Evolutionary conservation across 2,888 invertebrate species (phyloP).

Genomic region (Agrochola macilenta): DNA sequence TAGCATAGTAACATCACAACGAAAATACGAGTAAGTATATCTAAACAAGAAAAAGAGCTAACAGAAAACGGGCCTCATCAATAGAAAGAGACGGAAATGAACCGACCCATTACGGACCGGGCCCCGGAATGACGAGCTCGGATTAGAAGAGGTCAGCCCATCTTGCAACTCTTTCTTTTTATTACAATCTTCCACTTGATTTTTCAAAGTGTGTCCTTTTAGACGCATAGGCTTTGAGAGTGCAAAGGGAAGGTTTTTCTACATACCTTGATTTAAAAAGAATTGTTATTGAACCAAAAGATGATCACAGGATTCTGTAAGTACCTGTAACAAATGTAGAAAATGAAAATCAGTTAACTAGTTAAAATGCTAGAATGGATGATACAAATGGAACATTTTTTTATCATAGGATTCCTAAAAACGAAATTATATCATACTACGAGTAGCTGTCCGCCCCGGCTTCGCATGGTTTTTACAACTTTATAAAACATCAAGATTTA

Average conservation of each 20-base stretch:
- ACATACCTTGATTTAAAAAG: slow-evolving; percentile 32
- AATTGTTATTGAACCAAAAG: background rate
- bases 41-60: slow-evolving; percentile 17
- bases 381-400: background rate
- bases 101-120: slow-evolving; percentile 48
- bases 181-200: slow-evolving; percentile 48
- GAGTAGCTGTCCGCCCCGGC: no score
- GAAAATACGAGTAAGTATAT: slow-evolving; percentile 26
- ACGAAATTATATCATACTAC: background rate
- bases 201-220: slow-evolving; percentile 27
- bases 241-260: slow-evolving; percentile 2
- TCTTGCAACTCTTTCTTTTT: slow-evolving; percentile 45
- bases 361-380: background rate
- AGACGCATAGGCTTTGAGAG: slow-evolving; percentile 13
- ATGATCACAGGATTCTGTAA: slow-evolving; percentile 21
- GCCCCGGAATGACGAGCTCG: slow-evolving; percentile 22
- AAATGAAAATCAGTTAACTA: slow-evolving; percentile 8
- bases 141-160: slow-evolving; percentile 45
- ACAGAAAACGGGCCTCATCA: slow-evolving; percentile 41
- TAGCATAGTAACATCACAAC: slow-evolving; percentile 7
- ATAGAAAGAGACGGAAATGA: slow-evolving; percentile 55
- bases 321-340: slow-evolving; percentile 42
- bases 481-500: no score
- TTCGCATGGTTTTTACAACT: no score
- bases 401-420: background rate